phyloP scores from a whole-genome alignment of 2,797 vertebrate species.

The Avahi laniger region DNA sequence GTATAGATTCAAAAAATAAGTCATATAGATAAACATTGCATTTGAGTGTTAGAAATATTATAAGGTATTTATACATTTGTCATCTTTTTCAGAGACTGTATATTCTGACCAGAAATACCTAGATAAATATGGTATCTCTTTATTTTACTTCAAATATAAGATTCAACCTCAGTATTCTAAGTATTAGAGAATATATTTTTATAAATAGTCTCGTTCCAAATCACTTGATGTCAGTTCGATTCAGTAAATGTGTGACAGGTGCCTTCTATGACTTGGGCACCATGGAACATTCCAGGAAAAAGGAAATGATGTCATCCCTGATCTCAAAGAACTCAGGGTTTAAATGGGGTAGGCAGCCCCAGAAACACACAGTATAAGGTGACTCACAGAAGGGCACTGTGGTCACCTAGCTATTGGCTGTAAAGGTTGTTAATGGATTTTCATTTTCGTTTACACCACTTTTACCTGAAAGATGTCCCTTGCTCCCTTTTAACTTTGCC shows the following conservation, averaged over 20 bases:
- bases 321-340: neutral
- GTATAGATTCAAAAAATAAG: neutral
- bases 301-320: neutral
- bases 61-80: neutral
- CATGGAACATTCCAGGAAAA: neutral
- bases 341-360: neutral
- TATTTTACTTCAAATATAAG: slow-evolving; percentile 6
- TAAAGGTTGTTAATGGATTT: slow-evolving; percentile 8
- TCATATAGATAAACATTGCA: neutral
- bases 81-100: neutral
- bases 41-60: neutral
- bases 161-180: neutral
- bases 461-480: neutral
- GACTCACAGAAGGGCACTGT: neutral
- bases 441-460: neutral
- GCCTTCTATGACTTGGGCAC: neutral
- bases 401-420: neutral
- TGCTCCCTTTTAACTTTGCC: neutral
- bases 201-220: slow-evolving; percentile 10
- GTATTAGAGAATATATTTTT: neutral
- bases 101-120: neutral
- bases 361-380: neutral
- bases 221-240: slow-evolving; percentile 1
- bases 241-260: slow-evolving; percentile 1
- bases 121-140: neutral